Percentiles rank a stretch among this genome's conserved stretches.
Conservation (phyloP, 2,797 vertebrate genomes). For the Danio aesculapii region DNA sequence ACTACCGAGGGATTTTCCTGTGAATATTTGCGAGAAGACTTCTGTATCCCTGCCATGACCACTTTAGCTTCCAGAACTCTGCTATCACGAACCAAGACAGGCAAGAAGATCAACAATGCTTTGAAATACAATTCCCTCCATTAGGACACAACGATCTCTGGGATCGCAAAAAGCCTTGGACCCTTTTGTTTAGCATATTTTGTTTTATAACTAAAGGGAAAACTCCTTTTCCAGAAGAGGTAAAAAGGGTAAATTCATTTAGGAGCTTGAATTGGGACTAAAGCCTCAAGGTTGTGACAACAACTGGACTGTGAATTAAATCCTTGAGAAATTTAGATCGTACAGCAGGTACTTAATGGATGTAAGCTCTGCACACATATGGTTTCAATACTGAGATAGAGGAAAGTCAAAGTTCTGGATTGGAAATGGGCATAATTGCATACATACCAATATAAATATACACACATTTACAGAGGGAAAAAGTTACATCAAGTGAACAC, state of each 20-base stretch:
- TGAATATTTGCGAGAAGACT: background rate
- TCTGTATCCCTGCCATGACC: conserved; percentile 32
- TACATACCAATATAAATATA: conserved; percentile 46
- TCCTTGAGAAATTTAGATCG: conserved; percentile 50
- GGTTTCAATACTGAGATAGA: conserved; percentile 54
- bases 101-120: conserved; percentile 11
- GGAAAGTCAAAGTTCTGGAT: conserved; percentile 49
- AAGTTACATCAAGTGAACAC: conserved; percentile 38
- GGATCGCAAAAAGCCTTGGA: conserved; percentile 22
- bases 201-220: conserved; percentile 14
- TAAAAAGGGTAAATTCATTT: conserved; percentile 43
- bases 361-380: conserved; percentile 50
- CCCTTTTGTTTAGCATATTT: conserved; percentile 34
- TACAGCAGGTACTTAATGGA: conserved; percentile 52
- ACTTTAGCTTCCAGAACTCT: conserved; percentile 26
- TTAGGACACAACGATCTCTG: conserved; percentile 40
- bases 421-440: conserved; percentile 44
- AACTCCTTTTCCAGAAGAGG: conserved; percentile 24
- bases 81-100: conserved; percentile 34
- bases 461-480: conserved; percentile 48
- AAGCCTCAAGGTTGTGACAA: conserved; percentile 40
- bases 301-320: conserved; percentile 44
- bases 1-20: conserved; percentile 18
- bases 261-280: conserved; percentile 25
- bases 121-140: conserved; percentile 47